These are phyloP conservation scores for Lasiommata megera DNA, from an alignment of 2,888 invertebrate species.

Conservation along the genomic window DNA sequence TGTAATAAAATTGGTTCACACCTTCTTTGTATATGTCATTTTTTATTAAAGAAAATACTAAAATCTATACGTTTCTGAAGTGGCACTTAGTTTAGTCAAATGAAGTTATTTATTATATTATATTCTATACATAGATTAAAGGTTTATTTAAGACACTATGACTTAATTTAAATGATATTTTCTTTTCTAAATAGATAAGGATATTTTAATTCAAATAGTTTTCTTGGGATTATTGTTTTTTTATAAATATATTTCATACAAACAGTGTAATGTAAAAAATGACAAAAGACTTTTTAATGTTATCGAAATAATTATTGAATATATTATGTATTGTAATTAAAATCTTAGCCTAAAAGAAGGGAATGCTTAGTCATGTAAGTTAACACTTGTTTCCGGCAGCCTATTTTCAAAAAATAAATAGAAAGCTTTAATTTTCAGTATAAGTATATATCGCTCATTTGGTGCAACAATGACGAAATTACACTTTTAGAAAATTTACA, in stretches of 20 bases:
- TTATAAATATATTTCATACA: neutral
- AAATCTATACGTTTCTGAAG: neutral
- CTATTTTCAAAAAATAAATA: neutral
- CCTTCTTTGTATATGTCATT: neutral
- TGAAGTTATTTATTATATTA: constrained; percentile 2
- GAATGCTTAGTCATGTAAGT: no score
- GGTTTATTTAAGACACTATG: neutral
- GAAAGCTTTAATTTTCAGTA: constrained; percentile 1
- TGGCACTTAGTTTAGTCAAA: neutral
- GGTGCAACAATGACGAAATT: no score
- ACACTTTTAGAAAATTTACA: no score
- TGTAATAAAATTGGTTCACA: neutral
- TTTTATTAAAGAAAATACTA: neutral
- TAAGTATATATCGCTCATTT: no score
- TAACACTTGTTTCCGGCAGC: no score
- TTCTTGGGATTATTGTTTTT: neutral
- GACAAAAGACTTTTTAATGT: neutral
- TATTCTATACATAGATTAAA: neutral
- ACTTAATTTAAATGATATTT: neutral
- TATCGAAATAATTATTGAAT: neutral
- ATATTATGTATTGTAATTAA: no score
- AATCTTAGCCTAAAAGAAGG: no score
- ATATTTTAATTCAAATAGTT: neutral
- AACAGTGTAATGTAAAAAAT: neutral
- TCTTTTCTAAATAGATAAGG: neutral